phyloP scores from a whole-genome alignment of 2,113 vertebrate species.

The Ailurus styani region DNA sequence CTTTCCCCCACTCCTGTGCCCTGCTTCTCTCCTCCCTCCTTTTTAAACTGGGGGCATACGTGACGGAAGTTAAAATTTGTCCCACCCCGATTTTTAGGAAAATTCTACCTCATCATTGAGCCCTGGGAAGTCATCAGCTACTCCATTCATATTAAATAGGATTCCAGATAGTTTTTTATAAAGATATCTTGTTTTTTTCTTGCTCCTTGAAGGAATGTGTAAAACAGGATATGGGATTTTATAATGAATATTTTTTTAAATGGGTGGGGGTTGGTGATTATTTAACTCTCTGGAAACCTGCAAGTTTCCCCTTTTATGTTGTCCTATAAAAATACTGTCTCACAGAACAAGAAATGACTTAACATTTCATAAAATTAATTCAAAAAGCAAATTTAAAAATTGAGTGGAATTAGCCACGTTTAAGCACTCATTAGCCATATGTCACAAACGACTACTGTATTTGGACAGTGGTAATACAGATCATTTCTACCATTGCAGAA shows the following conservation, averaged over 20 bases:
- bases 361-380: background rate
- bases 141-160: background rate
- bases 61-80: background rate
- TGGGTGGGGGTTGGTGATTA: background rate
- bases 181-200: background rate
- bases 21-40: background rate
- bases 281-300: background rate
- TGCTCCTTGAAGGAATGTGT: background rate
- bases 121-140: background rate
- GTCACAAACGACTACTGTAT: background rate
- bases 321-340: background rate
- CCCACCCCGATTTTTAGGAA: conserved; percentile 8
- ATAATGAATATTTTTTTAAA: background rate
- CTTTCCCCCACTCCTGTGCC: background rate
- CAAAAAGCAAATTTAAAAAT: background rate
- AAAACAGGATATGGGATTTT: conserved; percentile 9
- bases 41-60: background rate
- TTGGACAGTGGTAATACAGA: background rate
- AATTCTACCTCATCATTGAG: background rate
- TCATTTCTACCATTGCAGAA: background rate
- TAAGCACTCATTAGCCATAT: background rate
- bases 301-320: background rate
- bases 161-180: conserved; percentile 4
- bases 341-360: background rate
- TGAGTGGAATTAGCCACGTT: background rate